Base-by-base conservation (phyloP, 1,140 invertebrate genomes). In the Pachyrhynchus sulphureomaculatus region DNA sequence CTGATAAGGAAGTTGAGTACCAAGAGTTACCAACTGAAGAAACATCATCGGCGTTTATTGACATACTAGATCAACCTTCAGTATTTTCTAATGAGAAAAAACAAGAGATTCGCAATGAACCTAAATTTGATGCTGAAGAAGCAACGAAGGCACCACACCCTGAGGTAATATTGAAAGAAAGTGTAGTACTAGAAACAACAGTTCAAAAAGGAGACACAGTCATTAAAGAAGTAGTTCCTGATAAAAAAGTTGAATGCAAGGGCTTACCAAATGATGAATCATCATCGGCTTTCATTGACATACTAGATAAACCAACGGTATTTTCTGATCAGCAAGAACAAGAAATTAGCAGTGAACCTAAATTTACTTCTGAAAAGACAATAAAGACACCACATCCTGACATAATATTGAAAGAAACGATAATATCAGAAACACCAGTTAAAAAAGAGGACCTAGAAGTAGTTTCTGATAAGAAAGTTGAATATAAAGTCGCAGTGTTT, bases 221-320 rank as follows among this genome's bases (percentile, higher is more conserved):
- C 10, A 15, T n/a, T 26, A 17, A 5, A 32, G 26, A n/a, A 39
- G 17, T 15, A 37, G 21, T 18, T 18, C 17, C 12, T 0, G 21
- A 55, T n/a, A 24, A 26, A 13, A 65, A 61, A 45, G 39, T 57
- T 23, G 65, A 69, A 26, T 78, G 79, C 61, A 77, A 75, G 52
- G 77, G 75, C 29, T 68, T 80, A 33, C 77, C 79, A 2, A 20
- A 36, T 36, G 36, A 41, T 42, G 52, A 78, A 54, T 75, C 79
- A 5, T 75, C 75, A 17, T 78, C 76, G 55, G 65, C 76, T 8
- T 83, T 80, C 76, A 78, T 83, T 72, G 73, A 77, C 70, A 75
- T 81, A 44, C 61, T 84, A 37, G 81, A 83, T 62, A 78, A 82
- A 66, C 77, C 79, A 44, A 78, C 83, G 55, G 62, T 61, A 10